Evolutionary conservation across 2,113 vertebrate genomes (phyloP), one percentile per base, ranked within the genome.

Genomic region (Microcebus griseorufus): DNA sequence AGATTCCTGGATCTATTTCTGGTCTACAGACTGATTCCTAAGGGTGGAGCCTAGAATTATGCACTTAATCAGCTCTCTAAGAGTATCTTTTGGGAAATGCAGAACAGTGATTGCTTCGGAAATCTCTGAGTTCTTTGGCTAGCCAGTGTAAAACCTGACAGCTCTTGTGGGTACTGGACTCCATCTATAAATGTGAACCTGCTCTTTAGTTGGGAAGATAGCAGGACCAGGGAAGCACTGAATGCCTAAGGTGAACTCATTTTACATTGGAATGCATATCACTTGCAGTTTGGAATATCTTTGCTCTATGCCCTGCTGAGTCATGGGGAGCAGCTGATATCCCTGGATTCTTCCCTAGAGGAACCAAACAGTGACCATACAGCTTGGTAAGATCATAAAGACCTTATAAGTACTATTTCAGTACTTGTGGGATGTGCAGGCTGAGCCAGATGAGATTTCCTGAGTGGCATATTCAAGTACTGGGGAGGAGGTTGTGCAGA

Each of bases 301-400:
- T 97, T 99, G 94, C 98, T 99, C n/a, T 99, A 99, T 18, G 99
- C 99, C 18, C 97, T 99, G 62, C 98, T 99, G 83, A 99, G 99
- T 97, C 99, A 99, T 0, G 99, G 99, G 0, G 99, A 99, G 94
- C 99, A 98, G 96, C 98, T 99, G 88, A 96, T 99, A 73, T 99
- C 99, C 6, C 99, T 99, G 0, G 98, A 99, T 3, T 79, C 25
- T 4, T 99, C 99, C 0, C 98, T 99, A 90, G 98, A 99, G 93
- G 99, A 98, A 0, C 95, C 98, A 79, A 98, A 98, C 0, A 99
- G 99, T 9, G 99, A 99, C 97, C 99, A 99, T 0, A 98, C 99
- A 97, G 98, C 86, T 9, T 99, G 99, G 99, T 99, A 98, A 98
- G 99, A 55, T 29, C 2, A 32, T 0, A 58, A 84, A 37, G 18